Evolutionary conservation across 2,888 invertebrate genomes (phyloP).

Genomic region (Orchestes rusci): DNA sequence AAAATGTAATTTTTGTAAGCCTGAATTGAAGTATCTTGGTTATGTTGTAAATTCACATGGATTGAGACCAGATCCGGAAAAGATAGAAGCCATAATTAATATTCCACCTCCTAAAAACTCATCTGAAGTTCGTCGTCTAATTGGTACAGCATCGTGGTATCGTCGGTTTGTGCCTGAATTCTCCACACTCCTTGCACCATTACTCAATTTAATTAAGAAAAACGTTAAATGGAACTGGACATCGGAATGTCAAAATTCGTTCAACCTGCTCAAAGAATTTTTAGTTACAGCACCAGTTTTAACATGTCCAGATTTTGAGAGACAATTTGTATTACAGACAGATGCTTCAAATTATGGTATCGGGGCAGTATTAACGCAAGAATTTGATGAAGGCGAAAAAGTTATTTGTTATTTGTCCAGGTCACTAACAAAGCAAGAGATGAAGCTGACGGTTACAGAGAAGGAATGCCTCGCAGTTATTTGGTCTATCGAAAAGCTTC

Average conservation of each 20-base stretch:
- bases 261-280: conserved; percentile 19
- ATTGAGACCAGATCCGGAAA: conserved; percentile 20
- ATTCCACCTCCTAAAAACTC: conserved; percentile 12
- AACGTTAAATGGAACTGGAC: conserved; percentile 25
- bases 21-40: conserved; percentile 33
- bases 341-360: conserved; percentile 22
- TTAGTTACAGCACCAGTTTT: conserved; percentile 26
- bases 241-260: conserved; percentile 17
- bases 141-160: conserved; percentile 18
- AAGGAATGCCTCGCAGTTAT: conserved; percentile 18
- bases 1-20: conserved; percentile 30
- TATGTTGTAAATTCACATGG: conserved; percentile 33
- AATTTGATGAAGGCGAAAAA: conserved; percentile 20
- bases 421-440: conserved; percentile 17
- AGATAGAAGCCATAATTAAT: conserved; percentile 18
- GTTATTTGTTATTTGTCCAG: conserved; percentile 24
- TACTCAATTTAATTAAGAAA: conserved; percentile 15
- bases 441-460: conserved; percentile 23
- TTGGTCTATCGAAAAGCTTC: conserved; percentile 2
- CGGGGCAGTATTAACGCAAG: conserved; percentile 25
- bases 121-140: conserved; percentile 13
- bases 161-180: conserved; percentile 15
- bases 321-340: conserved; percentile 3
- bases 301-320: conserved; percentile 25
- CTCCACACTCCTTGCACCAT: conserved; percentile 11